Evolutionary conservation across 2,113 vertebrate species (phyloP), one percentile per base, ranked within the genome.

Genomic region (Lipophrys pholis): DNA sequence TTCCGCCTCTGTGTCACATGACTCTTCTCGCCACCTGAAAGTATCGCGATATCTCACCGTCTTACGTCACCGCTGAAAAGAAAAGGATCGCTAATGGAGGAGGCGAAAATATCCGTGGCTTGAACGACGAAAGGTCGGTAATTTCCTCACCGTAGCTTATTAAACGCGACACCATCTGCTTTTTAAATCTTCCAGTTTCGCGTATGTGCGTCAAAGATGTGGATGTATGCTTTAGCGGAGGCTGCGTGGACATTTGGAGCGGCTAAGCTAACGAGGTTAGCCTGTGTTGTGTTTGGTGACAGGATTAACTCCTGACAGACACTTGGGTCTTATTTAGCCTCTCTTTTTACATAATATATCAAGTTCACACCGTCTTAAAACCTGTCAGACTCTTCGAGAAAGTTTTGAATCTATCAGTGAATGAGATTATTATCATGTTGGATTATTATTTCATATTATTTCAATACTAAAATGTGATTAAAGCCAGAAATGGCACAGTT

Each of bases 31-130:
- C 21, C 21, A 30, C 21, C 12, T 15, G n/a, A 11, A 14, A 81
- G 35, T 81, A 81, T 88, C 83, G 88, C 83, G 86, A 16, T 75
- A 16, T 78, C 57, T 21, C 8, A 3, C 11, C 57, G 35, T 10
- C 7, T 14, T 7, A 16, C 17, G 10, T 74, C 53, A 30, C 64
- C 66, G 55, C 11, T 35, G 35, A 59, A 5, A 76, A 46, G 86
- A 72, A 85, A 73, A 58, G 74, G 84, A 88, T 90, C 85, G 86
- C 86, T 85, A 91, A 91, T 89, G 87, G 85, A 88, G 82, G 75
- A 46, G 50, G 51, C 17, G 15, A 59, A 66, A 71, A 76, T 63
- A 35, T 6, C 54, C 43, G 9, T 45, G 40, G 3, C 75, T 58
- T 92, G 57, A 91, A 73, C 73, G 50, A 62, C 40, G n/a, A 40